Conservation (phyloP, 2,797 vertebrate species). For the Enteromius fasciolatus region DNA sequence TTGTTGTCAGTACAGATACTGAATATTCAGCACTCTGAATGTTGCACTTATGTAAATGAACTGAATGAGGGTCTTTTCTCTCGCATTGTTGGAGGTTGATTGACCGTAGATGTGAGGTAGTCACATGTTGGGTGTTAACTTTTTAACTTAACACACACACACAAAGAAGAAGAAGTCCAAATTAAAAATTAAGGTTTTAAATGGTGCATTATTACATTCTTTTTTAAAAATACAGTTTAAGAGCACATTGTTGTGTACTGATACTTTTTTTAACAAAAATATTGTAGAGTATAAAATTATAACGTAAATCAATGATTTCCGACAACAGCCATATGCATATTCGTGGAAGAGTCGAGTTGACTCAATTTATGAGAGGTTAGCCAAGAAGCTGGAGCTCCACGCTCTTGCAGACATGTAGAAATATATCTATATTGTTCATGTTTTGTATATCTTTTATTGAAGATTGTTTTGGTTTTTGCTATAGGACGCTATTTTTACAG, state of each 20-base stretch:
- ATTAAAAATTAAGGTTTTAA: not conserved
- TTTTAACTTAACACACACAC: not conserved
- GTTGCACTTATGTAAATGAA: constrained; percentile 1
- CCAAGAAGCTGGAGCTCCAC: too few species aligned
- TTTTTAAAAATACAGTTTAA: not conserved
- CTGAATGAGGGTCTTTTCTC: constrained; percentile 1
- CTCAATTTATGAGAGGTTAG: too few species aligned
- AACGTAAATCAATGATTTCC: too few species aligned
- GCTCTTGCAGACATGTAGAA: too few species aligned
- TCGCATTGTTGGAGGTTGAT: not conserved
- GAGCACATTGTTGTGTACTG: not conserved
- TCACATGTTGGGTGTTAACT: not conserved
- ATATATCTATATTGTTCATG: too few species aligned
- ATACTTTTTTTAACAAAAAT: not conserved
- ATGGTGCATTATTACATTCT: not conserved
- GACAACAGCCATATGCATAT: too few species aligned
- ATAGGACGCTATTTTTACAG: too few species aligned
- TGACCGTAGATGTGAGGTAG: not conserved
- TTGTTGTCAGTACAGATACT: constrained; percentile 37
- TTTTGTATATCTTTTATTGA: too few species aligned
- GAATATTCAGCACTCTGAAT: constrained; percentile 40
- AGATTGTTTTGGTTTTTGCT: too few species aligned
- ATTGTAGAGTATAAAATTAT: too few species aligned
- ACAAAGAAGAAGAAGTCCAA: not conserved
- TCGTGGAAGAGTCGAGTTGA: too few species aligned